Evolutionary conservation across 2,113 vertebrate species (phyloP).

Genomic region (Myiozetetes cayanensis): DNA sequence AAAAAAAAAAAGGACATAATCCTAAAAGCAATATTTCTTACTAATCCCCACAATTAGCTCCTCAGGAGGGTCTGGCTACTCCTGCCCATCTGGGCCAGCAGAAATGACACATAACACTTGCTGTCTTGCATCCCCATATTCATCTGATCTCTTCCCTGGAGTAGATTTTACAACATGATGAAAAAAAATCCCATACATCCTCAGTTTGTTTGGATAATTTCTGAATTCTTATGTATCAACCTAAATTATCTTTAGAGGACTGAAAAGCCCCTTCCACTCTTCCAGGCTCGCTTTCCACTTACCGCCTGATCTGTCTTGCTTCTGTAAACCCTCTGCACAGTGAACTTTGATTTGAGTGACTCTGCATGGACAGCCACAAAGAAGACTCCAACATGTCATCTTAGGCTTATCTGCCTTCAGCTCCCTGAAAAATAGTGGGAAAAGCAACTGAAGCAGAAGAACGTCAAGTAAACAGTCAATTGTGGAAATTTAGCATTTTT

Average conservation of each 20-base stretch:
- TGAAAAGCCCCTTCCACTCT: not conserved
- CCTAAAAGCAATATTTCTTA: not conserved
- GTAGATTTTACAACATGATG: not conserved
- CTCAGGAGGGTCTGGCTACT: not conserved
- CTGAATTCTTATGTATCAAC: not conserved
- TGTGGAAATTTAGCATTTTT: not conserved
- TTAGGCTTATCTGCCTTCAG: slow-evolving; percentile 82
- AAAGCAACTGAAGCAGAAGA: not conserved
- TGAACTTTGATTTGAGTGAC: slow-evolving; percentile 85
- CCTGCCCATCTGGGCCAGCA: not conserved
- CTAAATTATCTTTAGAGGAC: not conserved
- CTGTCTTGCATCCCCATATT: not conserved
- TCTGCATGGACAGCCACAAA: slow-evolving; percentile 83
- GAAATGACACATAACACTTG: not conserved
- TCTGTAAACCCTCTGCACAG: slow-evolving; percentile 80
- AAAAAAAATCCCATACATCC: not conserved
- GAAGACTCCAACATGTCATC: slow-evolving; percentile 81
- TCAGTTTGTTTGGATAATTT: not conserved
- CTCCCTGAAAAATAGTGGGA: slow-evolving; percentile 76
- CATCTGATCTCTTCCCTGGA: not conserved
- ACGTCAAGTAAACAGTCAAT: not conserved
- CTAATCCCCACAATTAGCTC: not conserved
- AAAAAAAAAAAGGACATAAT: not conserved
- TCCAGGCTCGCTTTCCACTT: not conserved
- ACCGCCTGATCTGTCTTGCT: slow-evolving; percentile 81